A percentile compares a stretch with the other conserved stretches of the same genome.
phyloP scores from a whole-genome alignment of 2,888 invertebrate species.

The Calephelis perditalis region DNA sequence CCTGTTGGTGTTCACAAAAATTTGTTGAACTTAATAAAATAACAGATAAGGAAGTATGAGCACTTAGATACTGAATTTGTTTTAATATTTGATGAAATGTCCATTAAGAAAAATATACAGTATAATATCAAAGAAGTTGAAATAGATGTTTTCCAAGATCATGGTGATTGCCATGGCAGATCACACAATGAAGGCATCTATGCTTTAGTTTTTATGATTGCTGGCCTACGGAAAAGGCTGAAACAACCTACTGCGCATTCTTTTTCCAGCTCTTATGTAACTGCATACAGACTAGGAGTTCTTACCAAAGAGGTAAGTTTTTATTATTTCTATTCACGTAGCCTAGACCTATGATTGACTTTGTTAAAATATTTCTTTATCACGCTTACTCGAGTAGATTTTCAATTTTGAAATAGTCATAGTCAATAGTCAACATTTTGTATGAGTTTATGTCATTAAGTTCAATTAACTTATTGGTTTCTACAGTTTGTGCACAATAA shows the following conservation, averaged over 20 bases:
- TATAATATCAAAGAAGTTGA: neutral
- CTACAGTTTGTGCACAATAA: too few species aligned
- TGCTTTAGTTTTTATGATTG: conserved; percentile 9
- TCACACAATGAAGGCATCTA: neutral
- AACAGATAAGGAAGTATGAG: neutral
- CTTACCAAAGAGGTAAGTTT: neutral
- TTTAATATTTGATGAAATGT: conserved; percentile 11
- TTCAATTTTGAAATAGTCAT: too few species aligned
- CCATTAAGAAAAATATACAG: conserved; percentile 7
- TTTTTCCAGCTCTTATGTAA: neutral
- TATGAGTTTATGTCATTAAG: too few species aligned
- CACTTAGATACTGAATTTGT: neutral
- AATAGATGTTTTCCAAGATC: conserved; percentile 10
- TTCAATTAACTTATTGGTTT: too few species aligned
- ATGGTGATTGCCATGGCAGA: conserved; percentile 2
- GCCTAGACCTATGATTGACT: too few species aligned
- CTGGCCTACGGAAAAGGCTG: neutral
- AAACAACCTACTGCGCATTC: conserved; percentile 1
- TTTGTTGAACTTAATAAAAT: neutral
- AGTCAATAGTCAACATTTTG: too few species aligned
- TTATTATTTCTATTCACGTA: too few species aligned
- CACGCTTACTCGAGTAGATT: too few species aligned
- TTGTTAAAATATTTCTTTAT: too few species aligned
- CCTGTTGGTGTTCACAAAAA: neutral
- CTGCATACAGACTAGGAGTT: neutral